These are phyloP conservation scores for Marmota flaviventris DNA, from an alignment of 2,113 vertebrate species.

Conservation along the genomic window DNA sequence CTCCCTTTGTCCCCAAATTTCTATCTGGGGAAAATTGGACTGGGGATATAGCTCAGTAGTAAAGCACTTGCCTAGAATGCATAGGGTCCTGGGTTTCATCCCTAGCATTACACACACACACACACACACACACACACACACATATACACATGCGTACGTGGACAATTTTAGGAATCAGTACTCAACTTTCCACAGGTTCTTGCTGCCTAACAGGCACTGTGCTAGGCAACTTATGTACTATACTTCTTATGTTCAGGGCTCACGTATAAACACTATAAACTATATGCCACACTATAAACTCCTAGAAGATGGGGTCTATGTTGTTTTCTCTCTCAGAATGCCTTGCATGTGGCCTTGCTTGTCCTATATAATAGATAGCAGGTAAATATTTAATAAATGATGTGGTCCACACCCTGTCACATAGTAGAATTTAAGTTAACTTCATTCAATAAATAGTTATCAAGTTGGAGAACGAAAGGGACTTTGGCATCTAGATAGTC, in stretches of 20 bases:
- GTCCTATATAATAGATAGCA: background rate
- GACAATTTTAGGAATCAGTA: background rate
- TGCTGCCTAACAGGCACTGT: background rate
- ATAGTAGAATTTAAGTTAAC: conserved; percentile 45
- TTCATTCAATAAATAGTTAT: conserved; percentile 19
- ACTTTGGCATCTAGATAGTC: background rate
- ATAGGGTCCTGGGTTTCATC: background rate
- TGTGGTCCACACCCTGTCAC: background rate
- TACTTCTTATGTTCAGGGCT: background rate
- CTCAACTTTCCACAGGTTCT: background rate
- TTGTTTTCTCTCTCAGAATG: conserved; percentile 25
- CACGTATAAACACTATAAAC: background rate
- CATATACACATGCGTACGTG: background rate
- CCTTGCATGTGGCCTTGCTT: conserved; percentile 19
- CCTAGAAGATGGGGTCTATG: background rate
- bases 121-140: background rate
- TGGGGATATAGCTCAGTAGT: background rate
- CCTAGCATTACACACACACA: background rate
- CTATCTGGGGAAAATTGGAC: background rate
- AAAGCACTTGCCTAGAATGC: background rate
- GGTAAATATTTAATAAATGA: conserved; percentile 26
- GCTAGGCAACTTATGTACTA: background rate
- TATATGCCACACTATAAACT: background rate
- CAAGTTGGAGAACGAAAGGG: background rate
- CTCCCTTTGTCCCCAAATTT: background rate